Percentiles rank a stretch among this genome's conserved stretches.
Conservation (phyloP, 2,888 invertebrate genomes). For the Protophormia terraenovae region DNA sequence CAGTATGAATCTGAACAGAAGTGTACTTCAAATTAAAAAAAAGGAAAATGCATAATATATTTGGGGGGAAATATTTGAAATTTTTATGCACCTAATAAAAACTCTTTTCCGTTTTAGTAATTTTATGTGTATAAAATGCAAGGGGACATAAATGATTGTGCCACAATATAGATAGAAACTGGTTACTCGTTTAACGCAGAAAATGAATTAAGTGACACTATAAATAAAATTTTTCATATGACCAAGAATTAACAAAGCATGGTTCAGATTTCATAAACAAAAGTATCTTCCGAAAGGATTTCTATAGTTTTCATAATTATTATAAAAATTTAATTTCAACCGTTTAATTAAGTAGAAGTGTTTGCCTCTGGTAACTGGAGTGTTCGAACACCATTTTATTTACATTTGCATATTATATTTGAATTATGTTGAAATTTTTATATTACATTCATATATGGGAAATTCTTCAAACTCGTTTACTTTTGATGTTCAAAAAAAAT, state of each 20-base stretch:
- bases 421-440: conserved; percentile 33
- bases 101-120: conserved; percentile 21
- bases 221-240: no score
- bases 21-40: background rate
- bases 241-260: no score
- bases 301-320: no score
- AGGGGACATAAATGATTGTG: background rate
- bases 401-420: conserved; percentile 48
- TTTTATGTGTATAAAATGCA: background rate
- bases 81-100: conserved; percentile 16
- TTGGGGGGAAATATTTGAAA: conserved; percentile 8
- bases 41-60: background rate
- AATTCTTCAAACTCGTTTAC: no score
- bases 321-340: no score
- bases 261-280: no score
- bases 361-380: no score
- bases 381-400: background rate
- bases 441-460: no score
- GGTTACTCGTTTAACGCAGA: background rate
- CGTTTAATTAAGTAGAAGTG: background rate
- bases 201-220: no score
- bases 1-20: background rate
- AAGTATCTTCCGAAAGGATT: no score
- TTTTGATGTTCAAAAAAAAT: no score
- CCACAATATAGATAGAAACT: background rate